Percentiles rank a stretch among this genome's conserved stretches.
Evolutionary conservation across 2,888 invertebrate genomes (phyloP).

Genomic region (Allolobophora icterica): DNA sequence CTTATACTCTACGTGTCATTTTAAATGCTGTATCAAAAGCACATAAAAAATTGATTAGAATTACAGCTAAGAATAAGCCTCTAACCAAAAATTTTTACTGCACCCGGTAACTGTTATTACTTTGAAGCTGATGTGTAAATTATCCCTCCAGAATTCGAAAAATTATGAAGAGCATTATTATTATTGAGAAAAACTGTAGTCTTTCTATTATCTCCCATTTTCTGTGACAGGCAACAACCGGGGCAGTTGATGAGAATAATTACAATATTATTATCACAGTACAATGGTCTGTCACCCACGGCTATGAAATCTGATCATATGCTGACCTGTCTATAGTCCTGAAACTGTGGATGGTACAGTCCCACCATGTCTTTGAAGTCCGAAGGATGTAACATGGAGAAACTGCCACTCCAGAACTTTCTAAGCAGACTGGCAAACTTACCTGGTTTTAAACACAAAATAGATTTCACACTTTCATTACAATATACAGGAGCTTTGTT

Average conservation of each 20-base stretch:
- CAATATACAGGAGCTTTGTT: not conserved
- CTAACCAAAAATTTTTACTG: not conserved
- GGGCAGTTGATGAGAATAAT: not conserved
- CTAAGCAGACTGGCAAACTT: slow-evolving; percentile 69
- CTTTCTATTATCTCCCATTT: slow-evolving; percentile 5
- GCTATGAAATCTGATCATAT: not conserved
- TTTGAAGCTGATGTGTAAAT: not conserved
- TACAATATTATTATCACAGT: not conserved
- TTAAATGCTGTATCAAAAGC: not conserved
- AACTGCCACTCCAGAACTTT: slow-evolving; percentile 72
- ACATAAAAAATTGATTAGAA: not conserved
- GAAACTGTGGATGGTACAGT: slow-evolving; percentile 71
- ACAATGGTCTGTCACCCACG: not conserved
- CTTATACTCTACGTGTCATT: not conserved
- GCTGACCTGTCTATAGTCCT: slow-evolving; percentile 72
- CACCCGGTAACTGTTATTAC: not conserved
- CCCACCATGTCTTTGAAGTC: slow-evolving; percentile 72
- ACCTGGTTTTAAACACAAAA: slow-evolving; percentile 64
- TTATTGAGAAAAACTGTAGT: not conserved
- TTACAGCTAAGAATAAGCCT: not conserved
- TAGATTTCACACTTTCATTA: slow-evolving; percentile 43
- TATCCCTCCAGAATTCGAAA: not conserved
- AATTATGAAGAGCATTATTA: not conserved
- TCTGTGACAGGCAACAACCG: not conserved
- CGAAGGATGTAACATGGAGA: slow-evolving; percentile 68